A percentile compares a stretch with the other conserved stretches of the same genome.
Evolutionary conservation across 2,797 vertebrate species (phyloP).

Genomic region (Rhynchonycteris naso): DNA sequence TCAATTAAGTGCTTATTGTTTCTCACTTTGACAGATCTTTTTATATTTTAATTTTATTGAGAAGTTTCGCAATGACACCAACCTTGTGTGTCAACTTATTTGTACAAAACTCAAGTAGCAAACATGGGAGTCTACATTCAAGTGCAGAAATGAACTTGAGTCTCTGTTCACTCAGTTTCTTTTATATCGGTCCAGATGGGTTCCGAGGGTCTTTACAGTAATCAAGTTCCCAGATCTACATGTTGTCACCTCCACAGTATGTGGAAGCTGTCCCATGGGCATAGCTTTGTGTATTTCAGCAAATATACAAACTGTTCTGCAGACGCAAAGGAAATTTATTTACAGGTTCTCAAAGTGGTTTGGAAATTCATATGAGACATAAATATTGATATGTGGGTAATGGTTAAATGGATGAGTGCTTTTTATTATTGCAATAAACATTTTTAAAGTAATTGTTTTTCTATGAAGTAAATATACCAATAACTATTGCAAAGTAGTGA

Average conservation of each 20-base stretch:
- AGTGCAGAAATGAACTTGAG: fast-evolving
- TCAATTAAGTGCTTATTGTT: neutral
- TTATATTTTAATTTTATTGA: neutral
- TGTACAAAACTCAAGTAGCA: neutral
- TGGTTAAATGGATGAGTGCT: neutral
- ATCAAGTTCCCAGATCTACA: neutral
- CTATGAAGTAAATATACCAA: neutral
- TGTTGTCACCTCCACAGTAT: neutral
- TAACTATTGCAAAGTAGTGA: neutral
- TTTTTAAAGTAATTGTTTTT: slow-evolving; percentile 52
- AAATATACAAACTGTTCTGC: neutral
- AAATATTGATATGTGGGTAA: slow-evolving; percentile 30
- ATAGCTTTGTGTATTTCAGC: neutral
- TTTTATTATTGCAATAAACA: slow-evolving; percentile 62
- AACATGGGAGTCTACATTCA: fast-evolving
- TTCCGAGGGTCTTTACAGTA: fast-evolving
- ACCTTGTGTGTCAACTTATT: fast-evolving
- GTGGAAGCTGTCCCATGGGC: neutral
- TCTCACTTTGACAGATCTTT: neutral
- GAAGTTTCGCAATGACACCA: fast-evolving
- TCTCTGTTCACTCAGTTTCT: neutral
- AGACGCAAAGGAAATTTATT: neutral
- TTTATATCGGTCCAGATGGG: fast-evolving
- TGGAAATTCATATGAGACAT: slow-evolving; percentile 2
- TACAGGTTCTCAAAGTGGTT: neutral